Percentiles rank a stretch among this genome's conserved stretches.
Conservation (phyloP, 2,113 vertebrate genomes). For the Abramis brama region DNA sequence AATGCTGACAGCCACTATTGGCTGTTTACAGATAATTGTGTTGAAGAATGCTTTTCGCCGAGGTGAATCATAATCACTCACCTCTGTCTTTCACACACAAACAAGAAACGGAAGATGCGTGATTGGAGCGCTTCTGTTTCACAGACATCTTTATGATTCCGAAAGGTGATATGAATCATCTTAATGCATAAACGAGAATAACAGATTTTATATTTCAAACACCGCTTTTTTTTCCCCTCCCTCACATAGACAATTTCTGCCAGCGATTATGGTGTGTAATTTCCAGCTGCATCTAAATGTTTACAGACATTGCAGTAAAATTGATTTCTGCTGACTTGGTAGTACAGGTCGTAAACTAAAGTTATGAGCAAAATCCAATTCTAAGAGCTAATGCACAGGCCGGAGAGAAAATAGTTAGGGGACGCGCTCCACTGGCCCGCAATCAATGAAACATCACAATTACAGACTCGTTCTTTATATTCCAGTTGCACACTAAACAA, state of each 20-base stretch:
- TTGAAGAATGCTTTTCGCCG: background rate
- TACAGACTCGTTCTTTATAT: background rate
- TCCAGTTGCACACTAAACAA: background rate
- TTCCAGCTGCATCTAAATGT: slow-evolving; percentile 11
- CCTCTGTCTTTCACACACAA: slow-evolving; percentile 18
- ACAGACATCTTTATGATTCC: background rate
- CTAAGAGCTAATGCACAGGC: slow-evolving; percentile 19
- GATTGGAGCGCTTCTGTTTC: background rate
- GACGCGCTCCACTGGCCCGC: slow-evolving; percentile 5
- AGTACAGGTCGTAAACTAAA: slow-evolving; percentile 40
- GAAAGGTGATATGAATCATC: background rate
- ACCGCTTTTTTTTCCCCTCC: background rate
- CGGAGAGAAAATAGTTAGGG: slow-evolving; percentile 10
- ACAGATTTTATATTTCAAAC: slow-evolving; percentile 28
- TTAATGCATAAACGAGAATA: slow-evolving; percentile 8
- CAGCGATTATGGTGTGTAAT: slow-evolving; percentile 22
- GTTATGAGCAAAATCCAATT: slow-evolving; percentile 46
- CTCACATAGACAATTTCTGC: background rate
- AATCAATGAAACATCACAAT: slow-evolving; percentile 44
- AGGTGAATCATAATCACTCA: background rate
- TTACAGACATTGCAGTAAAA: slow-evolving; percentile 31
- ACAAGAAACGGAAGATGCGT: background rate
- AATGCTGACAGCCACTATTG: slow-evolving; percentile 5
- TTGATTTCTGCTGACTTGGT: slow-evolving; percentile 40
- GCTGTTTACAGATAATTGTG: slow-evolving; percentile 17